Conservation (phyloP, 2,888 invertebrate species). For the Drosophila trichaetosa region DNA sequence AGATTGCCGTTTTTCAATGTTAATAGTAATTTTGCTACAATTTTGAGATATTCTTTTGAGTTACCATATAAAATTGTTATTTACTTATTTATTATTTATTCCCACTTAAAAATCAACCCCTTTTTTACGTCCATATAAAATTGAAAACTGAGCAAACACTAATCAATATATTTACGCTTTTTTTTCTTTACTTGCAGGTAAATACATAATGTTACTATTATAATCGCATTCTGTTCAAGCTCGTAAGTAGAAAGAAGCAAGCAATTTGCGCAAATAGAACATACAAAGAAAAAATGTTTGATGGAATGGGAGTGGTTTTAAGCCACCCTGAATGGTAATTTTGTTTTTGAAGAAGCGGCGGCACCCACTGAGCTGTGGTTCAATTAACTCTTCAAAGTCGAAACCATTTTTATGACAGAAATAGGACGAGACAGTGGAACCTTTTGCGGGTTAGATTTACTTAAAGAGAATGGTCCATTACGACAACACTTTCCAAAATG, state of each 20-base stretch:
- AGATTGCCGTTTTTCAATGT: not conserved
- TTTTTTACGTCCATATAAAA: not conserved
- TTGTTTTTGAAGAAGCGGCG: not conserved
- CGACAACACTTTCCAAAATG: conserved; percentile 44
- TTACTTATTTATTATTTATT: not conserved
- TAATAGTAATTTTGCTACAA: not conserved
- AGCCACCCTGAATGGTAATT: not conserved
- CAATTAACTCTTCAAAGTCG: conserved; percentile 52
- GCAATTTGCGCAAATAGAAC: conserved; percentile 32
- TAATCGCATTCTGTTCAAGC: not conserved
- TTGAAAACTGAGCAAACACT: not conserved
- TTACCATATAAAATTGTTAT: not conserved
- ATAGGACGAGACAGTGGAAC: conserved; percentile 16
- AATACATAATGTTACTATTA: conserved; percentile 12
- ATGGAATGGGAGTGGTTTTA: not conserved
- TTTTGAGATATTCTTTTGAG: not conserved
- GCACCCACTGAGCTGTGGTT: conserved; percentile 35
- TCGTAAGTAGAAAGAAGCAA: conserved; percentile 32
- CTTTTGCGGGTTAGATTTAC: conserved; percentile 61
- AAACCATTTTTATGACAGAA: conserved; percentile 39
- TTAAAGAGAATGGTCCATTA: conserved; percentile 62
- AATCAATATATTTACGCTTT: not conserved
- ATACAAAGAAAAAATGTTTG: not conserved
- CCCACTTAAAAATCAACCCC: not conserved
- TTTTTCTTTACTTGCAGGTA: conserved; percentile 53